Percentiles rank a stretch among this genome's conserved stretches.
These are phyloP conservation scores for Stigmatopora argus DNA, from an alignment of 2,113 vertebrate genomes.

Conservation along the genomic window DNA sequence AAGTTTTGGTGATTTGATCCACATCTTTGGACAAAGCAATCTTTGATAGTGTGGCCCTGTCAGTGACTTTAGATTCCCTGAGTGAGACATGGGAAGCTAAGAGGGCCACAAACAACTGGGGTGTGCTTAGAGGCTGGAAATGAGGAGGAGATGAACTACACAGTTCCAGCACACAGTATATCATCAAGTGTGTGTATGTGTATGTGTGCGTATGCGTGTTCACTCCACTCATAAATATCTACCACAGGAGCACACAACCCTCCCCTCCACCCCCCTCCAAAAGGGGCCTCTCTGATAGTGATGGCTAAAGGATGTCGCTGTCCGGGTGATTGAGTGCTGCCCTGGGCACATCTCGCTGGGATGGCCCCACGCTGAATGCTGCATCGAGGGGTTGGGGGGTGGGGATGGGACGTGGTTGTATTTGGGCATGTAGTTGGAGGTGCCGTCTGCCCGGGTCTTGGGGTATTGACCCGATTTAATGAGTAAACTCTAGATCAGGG, in stretches of 20 bases:
- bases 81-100: constrained; percentile 56
- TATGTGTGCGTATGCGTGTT: constrained; percentile 37
- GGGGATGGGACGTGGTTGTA: constrained; percentile 34
- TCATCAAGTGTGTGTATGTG: constrained; percentile 62
- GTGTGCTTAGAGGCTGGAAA: constrained; percentile 34
- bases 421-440: constrained; percentile 44
- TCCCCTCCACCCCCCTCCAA: constrained; percentile 26
- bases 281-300: constrained; percentile 69
- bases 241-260: constrained; percentile 15
- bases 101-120: constrained; percentile 57
- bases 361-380: constrained; percentile 46
- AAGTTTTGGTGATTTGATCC: constrained; percentile 29
- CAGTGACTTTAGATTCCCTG: constrained; percentile 28
- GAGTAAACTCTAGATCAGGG: too few relatives aligned
- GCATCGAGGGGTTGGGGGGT: constrained; percentile 13
- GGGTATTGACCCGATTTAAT: not conserved
- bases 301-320: constrained; percentile 74
- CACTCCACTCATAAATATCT: constrained; percentile 69
- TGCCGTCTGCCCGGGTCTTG: constrained; percentile 29
- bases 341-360: constrained; percentile 57
- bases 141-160: constrained; percentile 70
- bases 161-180: constrained; percentile 63
- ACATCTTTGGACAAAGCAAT: constrained; percentile 36
- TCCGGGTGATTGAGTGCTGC: constrained; percentile 73
- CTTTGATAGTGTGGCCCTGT: constrained; percentile 13